Evolutionary conservation across 2,113 vertebrate species (phyloP).

Genomic region (Notothenia rossii): DNA sequence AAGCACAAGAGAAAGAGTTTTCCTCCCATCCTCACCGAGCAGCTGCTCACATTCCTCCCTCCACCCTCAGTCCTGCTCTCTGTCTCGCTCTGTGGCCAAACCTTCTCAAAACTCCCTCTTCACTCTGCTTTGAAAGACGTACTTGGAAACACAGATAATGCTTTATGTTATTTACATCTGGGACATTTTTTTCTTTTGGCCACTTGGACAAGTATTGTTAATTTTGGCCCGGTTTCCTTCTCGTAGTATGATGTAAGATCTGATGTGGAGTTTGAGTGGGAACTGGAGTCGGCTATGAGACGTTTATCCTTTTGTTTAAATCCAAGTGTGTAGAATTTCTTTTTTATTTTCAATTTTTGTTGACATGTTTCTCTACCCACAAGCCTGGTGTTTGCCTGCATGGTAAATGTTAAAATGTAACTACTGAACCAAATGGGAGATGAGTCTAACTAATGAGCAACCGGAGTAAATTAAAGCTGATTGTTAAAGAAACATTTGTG

Average conservation of each 20-base stretch:
- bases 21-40: constrained; percentile 35
- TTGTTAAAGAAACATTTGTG: neutral
- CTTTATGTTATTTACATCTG: constrained; percentile 62
- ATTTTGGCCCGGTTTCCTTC: constrained; percentile 37
- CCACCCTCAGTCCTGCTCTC: constrained; percentile 47
- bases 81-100: constrained; percentile 5
- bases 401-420: neutral
- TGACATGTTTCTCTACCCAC: neutral
- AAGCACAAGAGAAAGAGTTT: constrained; percentile 39
- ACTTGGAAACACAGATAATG: constrained; percentile 15
- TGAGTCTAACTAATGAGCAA: neutral
- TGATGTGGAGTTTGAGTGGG: constrained; percentile 48
- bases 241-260: constrained; percentile 42
- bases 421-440: neutral
- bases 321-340: neutral
- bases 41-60: constrained; percentile 66
- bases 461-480: no score
- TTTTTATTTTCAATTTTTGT: neutral
- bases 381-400: neutral
- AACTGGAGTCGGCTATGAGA: constrained; percentile 44
- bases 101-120: neutral
- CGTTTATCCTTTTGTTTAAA: neutral
- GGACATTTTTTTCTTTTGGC: constrained; percentile 34
- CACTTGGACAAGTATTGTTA: constrained; percentile 44
- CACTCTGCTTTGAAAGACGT: neutral